Percentiles rank a stretch among this genome's conserved stretches.
Evolutionary conservation across 64 coral and sea anemone genomes (phyloP).

Genomic region (Trachythela sp.): DNA sequence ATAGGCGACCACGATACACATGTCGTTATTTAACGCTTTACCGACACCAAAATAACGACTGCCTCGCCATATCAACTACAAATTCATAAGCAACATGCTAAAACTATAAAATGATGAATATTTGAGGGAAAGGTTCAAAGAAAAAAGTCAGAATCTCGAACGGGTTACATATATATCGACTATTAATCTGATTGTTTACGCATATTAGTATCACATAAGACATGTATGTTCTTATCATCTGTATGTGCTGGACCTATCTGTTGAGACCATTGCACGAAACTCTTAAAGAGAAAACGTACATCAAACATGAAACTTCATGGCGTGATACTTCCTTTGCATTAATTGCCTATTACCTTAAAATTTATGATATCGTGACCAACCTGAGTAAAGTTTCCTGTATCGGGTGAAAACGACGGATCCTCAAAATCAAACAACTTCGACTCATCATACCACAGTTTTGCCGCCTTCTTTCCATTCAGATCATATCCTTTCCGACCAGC

Average conservation of each 20-base stretch:
- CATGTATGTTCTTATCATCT: too few relatives aligned
- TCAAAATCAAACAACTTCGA: constrained; percentile 80
- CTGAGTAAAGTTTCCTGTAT: constrained; percentile 94
- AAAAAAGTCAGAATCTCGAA: too few relatives aligned
- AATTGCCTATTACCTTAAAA: background rate
- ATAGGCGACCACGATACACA: constrained; percentile 86
- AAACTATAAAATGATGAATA: background rate
- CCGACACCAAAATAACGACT: constrained; percentile 92
- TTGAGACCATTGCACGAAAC: too few relatives aligned
- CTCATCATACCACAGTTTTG: constrained; percentile 97
- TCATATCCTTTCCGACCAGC: constrained; percentile 83
- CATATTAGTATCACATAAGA: too few relatives aligned
- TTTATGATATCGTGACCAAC: constrained; percentile 15
- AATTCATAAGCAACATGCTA: background rate
- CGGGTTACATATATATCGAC: too few relatives aligned
- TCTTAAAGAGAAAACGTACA: too few relatives aligned
- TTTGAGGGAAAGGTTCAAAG: background rate
- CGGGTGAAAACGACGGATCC: constrained; percentile 64
- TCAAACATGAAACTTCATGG: too few relatives aligned
- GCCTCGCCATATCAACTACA: constrained; percentile 78
- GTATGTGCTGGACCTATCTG: too few relatives aligned
- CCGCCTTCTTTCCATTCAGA: constrained; percentile 67
- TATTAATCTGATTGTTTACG: too few relatives aligned
- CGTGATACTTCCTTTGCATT: too few relatives aligned
- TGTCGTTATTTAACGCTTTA: constrained; percentile 52